Conservation (phyloP, 2,797 vertebrate species). For the Eutrigla gurnardus region DNA sequence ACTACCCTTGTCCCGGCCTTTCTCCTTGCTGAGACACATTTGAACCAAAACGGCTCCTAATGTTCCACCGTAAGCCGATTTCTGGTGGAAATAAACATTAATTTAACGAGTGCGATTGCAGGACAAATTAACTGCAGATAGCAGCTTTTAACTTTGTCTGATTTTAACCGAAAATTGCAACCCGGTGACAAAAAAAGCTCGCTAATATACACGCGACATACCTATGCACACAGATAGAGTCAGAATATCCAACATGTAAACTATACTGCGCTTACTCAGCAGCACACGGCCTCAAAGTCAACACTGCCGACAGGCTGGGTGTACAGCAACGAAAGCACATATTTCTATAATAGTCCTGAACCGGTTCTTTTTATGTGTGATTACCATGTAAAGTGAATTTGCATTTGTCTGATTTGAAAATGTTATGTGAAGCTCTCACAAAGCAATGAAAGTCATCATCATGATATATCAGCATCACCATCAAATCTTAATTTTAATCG, state of each 20-base stretch:
- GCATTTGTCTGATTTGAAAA: not conserved
- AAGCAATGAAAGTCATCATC: not conserved
- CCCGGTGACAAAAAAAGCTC: not conserved
- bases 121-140: not conserved
- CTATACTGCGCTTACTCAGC: conserved; percentile 26
- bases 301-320: not conserved
- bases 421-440: not conserved
- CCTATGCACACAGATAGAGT: conserved; percentile 25
- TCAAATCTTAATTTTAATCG: not conserved
- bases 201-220: not conserved
- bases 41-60: conserved; percentile 3
- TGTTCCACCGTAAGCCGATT: not conserved
- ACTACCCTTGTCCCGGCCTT: conserved; percentile 72
- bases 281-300: conserved; percentile 16
- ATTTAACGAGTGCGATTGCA: not conserved
- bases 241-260: conserved; percentile 33
- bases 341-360: not conserved
- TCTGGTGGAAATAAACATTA: not conserved
- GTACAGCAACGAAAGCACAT: not conserved
- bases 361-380: not conserved
- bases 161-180: not conserved
- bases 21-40: conserved; percentile 59
- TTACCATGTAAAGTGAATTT: not conserved
- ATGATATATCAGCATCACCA: not conserved
- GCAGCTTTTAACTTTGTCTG: not conserved